Base-by-base conservation (phyloP, 2,797 vertebrate genomes). In the Hemitrygon akajei region DNA sequence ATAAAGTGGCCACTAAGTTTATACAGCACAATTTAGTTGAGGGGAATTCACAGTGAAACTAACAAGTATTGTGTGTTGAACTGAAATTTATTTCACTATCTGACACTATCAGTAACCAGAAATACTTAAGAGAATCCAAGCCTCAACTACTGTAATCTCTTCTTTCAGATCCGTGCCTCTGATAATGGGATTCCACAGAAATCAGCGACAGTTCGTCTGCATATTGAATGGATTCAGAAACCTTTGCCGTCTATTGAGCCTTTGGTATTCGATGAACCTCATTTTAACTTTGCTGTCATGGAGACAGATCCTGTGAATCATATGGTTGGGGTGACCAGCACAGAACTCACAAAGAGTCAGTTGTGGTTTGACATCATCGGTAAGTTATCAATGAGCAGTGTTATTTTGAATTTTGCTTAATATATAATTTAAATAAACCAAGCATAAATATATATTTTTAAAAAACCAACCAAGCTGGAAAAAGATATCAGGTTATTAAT, bases 321-420 rank as follows among this genome's bases (percentile, higher is more conserved):
- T 94, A 98, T 99, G 98, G 98, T 99, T 96, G 99, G 98, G 76
- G 97, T 99, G 95, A 97, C 99, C 96, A 97, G 97, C 94, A 98
- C 96, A 0, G 98, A 99, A 95, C 97, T 96, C 94, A 95, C 96
- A 0, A 96, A 96, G 1, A 97, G 96, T 92, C 97, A 96, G 94
- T 96, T 97, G 95, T 99, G 98, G 98, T 99, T 98, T 94, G 96
- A 97, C 87, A 99, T 99, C 95, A 95, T 97, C 95, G 98, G 99
- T 98, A 95, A 97, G 97, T 9, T 63, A 66, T 20, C 34, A 34
- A 89, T 89, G 60, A 10, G 30, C 63, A 37, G 16, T 10, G 7
- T 10, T 3, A 18, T 73, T 73, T 73, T 25, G 22, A 73, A 73
- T 25, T 73, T 0, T 73, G 22, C 5, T 20, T 73, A 73, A 73